Conservation (phyloP, 2,113 vertebrate genomes). For the Sinosuthora webbiana region DNA sequence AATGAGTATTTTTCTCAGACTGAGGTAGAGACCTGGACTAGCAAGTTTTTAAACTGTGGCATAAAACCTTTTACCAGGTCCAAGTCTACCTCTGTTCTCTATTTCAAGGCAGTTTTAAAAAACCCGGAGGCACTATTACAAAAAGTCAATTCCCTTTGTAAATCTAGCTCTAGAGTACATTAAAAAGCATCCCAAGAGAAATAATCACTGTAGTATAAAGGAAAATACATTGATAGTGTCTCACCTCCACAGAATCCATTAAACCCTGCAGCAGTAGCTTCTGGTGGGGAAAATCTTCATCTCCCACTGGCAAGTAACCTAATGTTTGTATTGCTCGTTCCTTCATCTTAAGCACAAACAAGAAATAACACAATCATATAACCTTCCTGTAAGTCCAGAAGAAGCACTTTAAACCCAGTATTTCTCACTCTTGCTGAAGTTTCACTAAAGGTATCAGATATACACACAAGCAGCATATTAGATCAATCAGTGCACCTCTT, state of each 20-base stretch:
- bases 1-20: not conserved
- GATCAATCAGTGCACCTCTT: not conserved
- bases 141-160: not conserved
- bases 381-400: not conserved
- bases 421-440: not conserved
- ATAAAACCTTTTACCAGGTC: not conserved
- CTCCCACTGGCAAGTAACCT: constrained; percentile 95
- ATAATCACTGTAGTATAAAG: not conserved
- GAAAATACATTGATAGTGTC: not conserved
- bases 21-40: not conserved
- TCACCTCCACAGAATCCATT: constrained; percentile 98
- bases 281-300: constrained; percentile 91
- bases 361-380: not conserved
- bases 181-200: not conserved
- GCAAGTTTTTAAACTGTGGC: not conserved
- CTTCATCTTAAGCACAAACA: constrained; percentile 85
- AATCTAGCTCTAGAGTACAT: not conserved
- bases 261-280: constrained; percentile 93
- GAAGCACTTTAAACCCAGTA: not conserved
- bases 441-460: not conserved
- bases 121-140: not conserved
- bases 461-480: not conserved
- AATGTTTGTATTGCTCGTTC: constrained; percentile 92
- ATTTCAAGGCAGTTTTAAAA: not conserved
- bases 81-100: not conserved